Evolutionary conservation across 2,888 invertebrate genomes (phyloP).

Genomic region (Lasioglossum malachurum): DNA sequence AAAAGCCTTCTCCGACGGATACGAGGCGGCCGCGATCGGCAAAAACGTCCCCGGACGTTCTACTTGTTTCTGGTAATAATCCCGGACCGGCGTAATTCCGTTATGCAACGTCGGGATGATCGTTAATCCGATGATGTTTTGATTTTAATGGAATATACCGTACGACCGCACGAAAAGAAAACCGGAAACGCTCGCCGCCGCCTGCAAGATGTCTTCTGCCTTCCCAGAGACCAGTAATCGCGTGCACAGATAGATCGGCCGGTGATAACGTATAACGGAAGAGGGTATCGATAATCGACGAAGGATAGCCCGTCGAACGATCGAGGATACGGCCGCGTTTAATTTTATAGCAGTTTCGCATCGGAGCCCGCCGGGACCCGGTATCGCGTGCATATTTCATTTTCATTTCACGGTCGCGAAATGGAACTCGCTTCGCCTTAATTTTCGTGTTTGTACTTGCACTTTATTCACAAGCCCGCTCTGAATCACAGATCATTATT

Average conservation of each 20-base stretch:
- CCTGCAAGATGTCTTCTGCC: slow-evolving; percentile 8
- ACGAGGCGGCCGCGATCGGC: neutral
- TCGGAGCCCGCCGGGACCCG: neutral
- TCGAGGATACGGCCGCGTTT: neutral
- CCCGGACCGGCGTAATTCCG: slow-evolving; percentile 59
- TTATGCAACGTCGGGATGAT: slow-evolving; percentile 60
- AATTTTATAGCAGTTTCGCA: neutral
- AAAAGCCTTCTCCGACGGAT: slow-evolving; percentile 27
- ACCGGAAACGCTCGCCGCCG: slow-evolving; percentile 14
- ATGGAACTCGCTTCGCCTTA: neutral
- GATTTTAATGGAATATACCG: slow-evolving; percentile 52
- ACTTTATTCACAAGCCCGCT: neutral
- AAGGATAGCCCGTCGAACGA: neutral
- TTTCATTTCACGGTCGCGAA: neutral
- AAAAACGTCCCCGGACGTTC: slow-evolving; percentile 53
- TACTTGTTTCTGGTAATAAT: slow-evolving; percentile 58
- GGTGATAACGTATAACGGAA: neutral
- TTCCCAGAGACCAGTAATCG: slow-evolving; percentile 14
- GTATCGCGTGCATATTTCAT: neutral
- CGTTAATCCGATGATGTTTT: slow-evolving; percentile 45
- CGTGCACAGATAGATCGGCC: slow-evolving; percentile 11
- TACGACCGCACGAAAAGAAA: slow-evolving; percentile 30
- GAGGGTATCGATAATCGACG: neutral
- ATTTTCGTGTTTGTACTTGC: neutral
- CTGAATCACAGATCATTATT: neutral